Conservation (phyloP, 92 coral and sea anemone species). For the Epizoanthus stellaris region DNA sequence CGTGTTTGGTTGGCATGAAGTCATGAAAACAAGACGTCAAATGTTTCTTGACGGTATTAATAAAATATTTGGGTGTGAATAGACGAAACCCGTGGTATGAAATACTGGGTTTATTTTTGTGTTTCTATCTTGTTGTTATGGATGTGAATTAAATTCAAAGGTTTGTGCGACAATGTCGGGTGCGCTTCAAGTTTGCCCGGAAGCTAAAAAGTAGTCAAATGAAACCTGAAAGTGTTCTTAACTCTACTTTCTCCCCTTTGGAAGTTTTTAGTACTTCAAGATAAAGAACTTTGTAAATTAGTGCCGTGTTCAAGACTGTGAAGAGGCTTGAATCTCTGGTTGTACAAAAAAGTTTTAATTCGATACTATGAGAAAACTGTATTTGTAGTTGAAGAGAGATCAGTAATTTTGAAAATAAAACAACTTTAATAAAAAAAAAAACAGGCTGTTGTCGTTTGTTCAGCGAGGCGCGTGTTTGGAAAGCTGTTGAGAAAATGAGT, state of each 20-base stretch:
- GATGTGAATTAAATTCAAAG: conserved; percentile 44
- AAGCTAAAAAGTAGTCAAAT: conserved; percentile 37
- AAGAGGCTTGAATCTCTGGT: conserved; percentile 27
- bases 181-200: conserved; percentile 36
- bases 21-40: conserved; percentile 5
- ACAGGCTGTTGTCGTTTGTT: conserved; percentile 29
- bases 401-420: conserved; percentile 87
- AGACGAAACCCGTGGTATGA: conserved; percentile 59
- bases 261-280: conserved; percentile 35
- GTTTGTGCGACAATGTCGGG: conserved; percentile 61
- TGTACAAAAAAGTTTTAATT: conserved; percentile 40
- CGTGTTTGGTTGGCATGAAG: conserved; percentile 33
- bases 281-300: conserved; percentile 47
- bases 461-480: conserved; percentile 7
- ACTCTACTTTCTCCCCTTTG: conserved; percentile 79
- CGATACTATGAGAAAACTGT: conserved; percentile 54
- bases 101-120: conserved; percentile 58
- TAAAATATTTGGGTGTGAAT: conserved; percentile 50
- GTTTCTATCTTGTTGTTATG: conserved; percentile 43
- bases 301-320: conserved; percentile 37
- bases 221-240: conserved; percentile 57
- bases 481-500: conserved; percentile 33
- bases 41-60: conserved; percentile 12
- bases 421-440: conserved; percentile 57
- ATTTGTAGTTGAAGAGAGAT: conserved; percentile 75